Conservation (phyloP, 2,797 vertebrate genomes). For the Neopelma chrysocephalum region DNA sequence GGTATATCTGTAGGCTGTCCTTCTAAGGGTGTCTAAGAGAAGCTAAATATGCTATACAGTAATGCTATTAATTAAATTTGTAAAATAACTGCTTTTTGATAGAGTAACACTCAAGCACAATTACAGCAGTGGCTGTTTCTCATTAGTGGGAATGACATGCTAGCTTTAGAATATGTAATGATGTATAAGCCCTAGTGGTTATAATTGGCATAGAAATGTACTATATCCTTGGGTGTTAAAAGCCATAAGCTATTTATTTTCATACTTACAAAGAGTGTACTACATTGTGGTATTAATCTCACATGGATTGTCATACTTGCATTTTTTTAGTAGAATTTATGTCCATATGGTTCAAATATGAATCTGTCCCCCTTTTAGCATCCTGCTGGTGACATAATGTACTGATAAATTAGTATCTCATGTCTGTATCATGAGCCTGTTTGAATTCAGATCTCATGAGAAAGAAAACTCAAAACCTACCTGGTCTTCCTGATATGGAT, state of each 20-base stretch:
- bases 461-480: background rate
- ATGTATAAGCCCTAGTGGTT: constrained; percentile 24
- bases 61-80: constrained; percentile 30
- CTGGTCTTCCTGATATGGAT: background rate
- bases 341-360: constrained; percentile 14
- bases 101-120: background rate
- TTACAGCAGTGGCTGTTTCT: constrained; percentile 22
- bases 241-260: constrained; percentile 49
- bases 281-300: constrained; percentile 12
- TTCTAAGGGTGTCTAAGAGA: background rate
- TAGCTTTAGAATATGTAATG: constrained; percentile 11
- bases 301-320: background rate
- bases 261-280: background rate
- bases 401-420: background rate
- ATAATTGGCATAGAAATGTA: constrained; percentile 18
- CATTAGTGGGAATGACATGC: background rate
- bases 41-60: background rate
- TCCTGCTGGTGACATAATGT: constrained; percentile 3
- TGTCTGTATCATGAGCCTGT: background rate
- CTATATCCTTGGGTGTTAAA: constrained; percentile 49
- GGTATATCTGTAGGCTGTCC: fast-evolving
- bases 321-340: background rate
- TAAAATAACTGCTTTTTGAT: background rate
- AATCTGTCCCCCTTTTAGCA: background rate
- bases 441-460: background rate